These are phyloP conservation scores for Drosophila melanogaster DNA, from an alignment of 1,140 invertebrate genomes.

Conservation along the genomic window DNA sequence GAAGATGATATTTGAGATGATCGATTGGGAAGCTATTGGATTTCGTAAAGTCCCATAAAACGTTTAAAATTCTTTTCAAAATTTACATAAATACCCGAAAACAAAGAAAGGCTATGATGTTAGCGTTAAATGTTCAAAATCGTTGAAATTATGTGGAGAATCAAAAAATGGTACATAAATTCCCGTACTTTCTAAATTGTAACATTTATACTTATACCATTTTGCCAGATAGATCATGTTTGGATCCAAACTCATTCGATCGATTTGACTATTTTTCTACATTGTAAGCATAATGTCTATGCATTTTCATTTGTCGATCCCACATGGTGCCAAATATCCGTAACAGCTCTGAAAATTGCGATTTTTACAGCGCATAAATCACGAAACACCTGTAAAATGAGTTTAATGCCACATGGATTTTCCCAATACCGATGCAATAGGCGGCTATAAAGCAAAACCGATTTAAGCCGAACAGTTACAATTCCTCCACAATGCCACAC, in stretches of 20 bases:
- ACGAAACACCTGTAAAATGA: constrained; percentile 73
- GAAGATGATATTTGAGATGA: constrained; percentile 43
- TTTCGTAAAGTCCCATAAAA: constrained; percentile 41
- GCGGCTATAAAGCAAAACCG: constrained; percentile 70
- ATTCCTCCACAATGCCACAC: constrained; percentile 49
- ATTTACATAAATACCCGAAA: constrained; percentile 48
- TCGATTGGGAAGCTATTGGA: constrained; percentile 52
- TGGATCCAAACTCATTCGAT: background rate
- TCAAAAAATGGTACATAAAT: no score
- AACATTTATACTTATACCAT: no score
- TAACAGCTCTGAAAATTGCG: constrained; percentile 50
- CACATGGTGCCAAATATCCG: constrained; percentile 29
- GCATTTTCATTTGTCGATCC: constrained; percentile 4
- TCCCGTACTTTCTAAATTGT: no score
- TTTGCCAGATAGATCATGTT: no score
- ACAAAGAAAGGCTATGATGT: constrained; percentile 19
- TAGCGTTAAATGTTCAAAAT: constrained; percentile 16
- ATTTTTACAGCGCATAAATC: constrained; percentile 81
- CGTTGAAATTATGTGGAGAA: background rate
- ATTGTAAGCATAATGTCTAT: background rate
- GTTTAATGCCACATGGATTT: constrained; percentile 62
- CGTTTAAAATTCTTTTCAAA: constrained; percentile 43
- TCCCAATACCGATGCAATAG: constrained; percentile 35
- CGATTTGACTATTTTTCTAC: background rate
- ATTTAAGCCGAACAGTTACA: constrained; percentile 77